phyloP scores from a whole-genome alignment of 2,113 vertebrate genomes.

The Hypocryptadius cinnamomeus region DNA sequence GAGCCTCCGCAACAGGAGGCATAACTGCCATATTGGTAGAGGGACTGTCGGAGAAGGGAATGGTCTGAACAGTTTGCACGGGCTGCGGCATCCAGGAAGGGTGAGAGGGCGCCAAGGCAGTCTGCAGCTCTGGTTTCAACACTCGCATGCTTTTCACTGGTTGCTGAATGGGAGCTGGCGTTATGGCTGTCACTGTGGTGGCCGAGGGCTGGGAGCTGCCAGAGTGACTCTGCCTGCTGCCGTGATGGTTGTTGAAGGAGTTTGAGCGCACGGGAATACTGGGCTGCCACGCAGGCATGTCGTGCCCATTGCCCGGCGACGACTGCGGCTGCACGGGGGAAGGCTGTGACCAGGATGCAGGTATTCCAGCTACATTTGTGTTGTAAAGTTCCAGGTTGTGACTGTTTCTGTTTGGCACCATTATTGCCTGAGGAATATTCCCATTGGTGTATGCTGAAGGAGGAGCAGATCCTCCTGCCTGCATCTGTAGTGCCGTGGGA shows the following conservation, averaged over 20 bases:
- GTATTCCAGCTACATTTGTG: slow-evolving; percentile 69
- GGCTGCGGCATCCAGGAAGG: slow-evolving; percentile 85
- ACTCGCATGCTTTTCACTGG: slow-evolving; percentile 94
- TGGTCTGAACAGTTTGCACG: slow-evolving; percentile 62
- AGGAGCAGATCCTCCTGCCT: slow-evolving; percentile 76
- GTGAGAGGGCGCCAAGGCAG: slow-evolving; percentile 89
- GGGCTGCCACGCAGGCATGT: slow-evolving; percentile 83
- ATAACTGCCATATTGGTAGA: slow-evolving; percentile 62
- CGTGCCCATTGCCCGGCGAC: slow-evolving; percentile 78
- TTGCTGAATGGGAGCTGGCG: slow-evolving; percentile 90
- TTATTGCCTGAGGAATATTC: slow-evolving; percentile 80
- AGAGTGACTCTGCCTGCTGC: slow-evolving; percentile 69
- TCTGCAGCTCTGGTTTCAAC: slow-evolving; percentile 91
- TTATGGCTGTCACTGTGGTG: slow-evolving; percentile 93
- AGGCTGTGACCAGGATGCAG: slow-evolving; percentile 81
- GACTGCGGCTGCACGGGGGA: slow-evolving; percentile 74
- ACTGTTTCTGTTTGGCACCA: slow-evolving; percentile 88
- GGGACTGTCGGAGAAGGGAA: slow-evolving; percentile 66
- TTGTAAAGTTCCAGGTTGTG: slow-evolving; percentile 91
- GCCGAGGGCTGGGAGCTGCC: slow-evolving; percentile 86
- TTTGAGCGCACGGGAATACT: slow-evolving; percentile 85
- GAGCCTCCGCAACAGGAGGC: slow-evolving; percentile 78
- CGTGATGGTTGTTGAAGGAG: slow-evolving; percentile 88
- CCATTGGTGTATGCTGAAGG: slow-evolving; percentile 82
- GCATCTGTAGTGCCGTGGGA: slow-evolving; percentile 84